Evolutionary conservation across 2,113 vertebrate species (phyloP), one percentile per base, ranked within the genome.

Genomic region (Tachysurus vachellii): DNA sequence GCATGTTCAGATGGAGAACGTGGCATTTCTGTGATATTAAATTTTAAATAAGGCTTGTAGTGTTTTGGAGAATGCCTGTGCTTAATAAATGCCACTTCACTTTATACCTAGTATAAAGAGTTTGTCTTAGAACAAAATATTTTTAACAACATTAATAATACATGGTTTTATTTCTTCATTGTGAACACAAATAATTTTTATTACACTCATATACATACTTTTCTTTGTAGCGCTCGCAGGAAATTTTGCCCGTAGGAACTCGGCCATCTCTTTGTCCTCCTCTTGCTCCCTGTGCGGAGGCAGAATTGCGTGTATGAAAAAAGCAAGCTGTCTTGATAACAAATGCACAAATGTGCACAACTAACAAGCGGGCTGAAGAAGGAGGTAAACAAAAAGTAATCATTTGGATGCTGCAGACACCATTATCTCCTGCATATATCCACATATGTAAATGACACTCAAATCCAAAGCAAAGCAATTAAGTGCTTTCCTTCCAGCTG

Each of bases 201-300:
- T 57, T 23, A 13, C 13, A 56, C 44, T n/a, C 44, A 82, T 21
- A 31, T 21, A 88, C 89, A 5, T 92, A 97, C 97, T 89, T 93
- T 94, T 94, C 91, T 93, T 94, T 90, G 92, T 92, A 87, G 93
- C 86, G 70, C 89, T 93, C 90, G 93, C 95, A 85, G 95, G 95
- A 80, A 96, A 94, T 91, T 95, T 96, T 61, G 92, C 95, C 91
- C 96, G 94, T 91, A 97, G 92, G 92, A 97, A 97, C 10, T 95
- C 95, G 0, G 95, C 95, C 97, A 98, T 98, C 80, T 97, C 97
- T 91, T 95, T 95, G 93, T 98, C 97, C 87, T 97, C 97, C 87
- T 97, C 97, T 90, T 92, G 92, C 89, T 97, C 97, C 91, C 97
- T 98, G 92, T 59, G 91, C 59, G 23, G 87, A 91, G 53, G 82